Evolutionary conservation across 2,113 vertebrate genomes (phyloP).

Genomic region (Silurus glanis): DNA sequence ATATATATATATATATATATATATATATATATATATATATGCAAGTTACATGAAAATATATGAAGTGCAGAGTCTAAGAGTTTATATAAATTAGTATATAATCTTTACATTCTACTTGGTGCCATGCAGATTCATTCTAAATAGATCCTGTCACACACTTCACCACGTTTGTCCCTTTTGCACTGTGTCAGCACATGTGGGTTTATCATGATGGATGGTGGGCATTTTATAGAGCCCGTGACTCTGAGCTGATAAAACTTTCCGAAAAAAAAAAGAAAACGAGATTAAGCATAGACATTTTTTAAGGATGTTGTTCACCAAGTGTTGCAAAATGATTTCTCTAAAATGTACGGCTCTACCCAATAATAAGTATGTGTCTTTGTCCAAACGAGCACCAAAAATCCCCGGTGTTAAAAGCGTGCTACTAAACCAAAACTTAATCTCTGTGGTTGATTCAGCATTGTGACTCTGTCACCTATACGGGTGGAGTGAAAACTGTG

Average conservation of each 20-base stretch:
- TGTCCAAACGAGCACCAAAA: background rate
- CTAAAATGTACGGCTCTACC: background rate
- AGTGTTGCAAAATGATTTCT: background rate
- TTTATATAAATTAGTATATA: too few species aligned
- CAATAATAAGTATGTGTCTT: background rate
- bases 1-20: background rate
- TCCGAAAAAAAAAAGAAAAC: too few species aligned
- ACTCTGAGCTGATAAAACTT: background rate
- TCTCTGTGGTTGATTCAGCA: background rate
- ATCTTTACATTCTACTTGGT: too few species aligned
- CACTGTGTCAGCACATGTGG: slow-evolving; percentile 31
- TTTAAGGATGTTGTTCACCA: background rate
- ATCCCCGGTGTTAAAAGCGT: background rate
- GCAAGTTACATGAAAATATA: too few species aligned
- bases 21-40: too few species aligned
- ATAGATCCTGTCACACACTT: background rate
- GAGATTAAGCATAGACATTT: background rate
- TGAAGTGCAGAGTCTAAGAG: too few species aligned
- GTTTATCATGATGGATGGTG: slow-evolving; percentile 41
- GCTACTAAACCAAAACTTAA: background rate
- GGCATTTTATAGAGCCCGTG: slow-evolving; percentile 13
- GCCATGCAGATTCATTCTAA: background rate
- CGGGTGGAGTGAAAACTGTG: background rate
- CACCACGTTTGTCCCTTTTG: slow-evolving; percentile 15
- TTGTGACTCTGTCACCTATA: too few species aligned